phyloP scores from a whole-genome alignment of 1,140 invertebrate genomes.

The Oscheius sp. region DNA sequence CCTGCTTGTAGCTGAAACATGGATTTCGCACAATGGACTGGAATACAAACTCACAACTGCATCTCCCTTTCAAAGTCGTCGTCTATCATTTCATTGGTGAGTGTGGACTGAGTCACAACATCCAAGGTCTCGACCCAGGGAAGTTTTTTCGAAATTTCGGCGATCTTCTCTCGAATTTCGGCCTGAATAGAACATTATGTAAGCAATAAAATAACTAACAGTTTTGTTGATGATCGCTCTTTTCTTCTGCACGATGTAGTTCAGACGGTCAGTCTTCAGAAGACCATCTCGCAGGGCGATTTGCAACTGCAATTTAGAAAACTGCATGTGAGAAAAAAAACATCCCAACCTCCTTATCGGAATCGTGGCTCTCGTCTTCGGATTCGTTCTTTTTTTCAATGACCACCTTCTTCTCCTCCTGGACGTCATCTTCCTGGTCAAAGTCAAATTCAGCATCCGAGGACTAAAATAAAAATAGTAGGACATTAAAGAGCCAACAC shows the following conservation, averaged over 20 bases:
- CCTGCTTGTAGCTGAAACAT: slow-evolving; percentile 57
- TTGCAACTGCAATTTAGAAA: slow-evolving; percentile 37
- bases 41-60: slow-evolving; percentile 47
- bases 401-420: slow-evolving; percentile 5
- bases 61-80: slow-evolving; percentile 55
- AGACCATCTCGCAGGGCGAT: slow-evolving; percentile 35
- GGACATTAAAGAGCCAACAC: background rate
- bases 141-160: slow-evolving; percentile 21
- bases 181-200: slow-evolving; percentile 3
- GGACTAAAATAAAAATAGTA: background rate
- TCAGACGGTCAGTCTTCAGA: slow-evolving; percentile 35
- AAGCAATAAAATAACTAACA: background rate
- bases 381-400: background rate
- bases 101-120: slow-evolving; percentile 37
- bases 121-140: slow-evolving; percentile 51
- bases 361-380: slow-evolving; percentile 26
- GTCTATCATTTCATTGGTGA: slow-evolving; percentile 29
- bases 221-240: slow-evolving; percentile 39
- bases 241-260: slow-evolving; percentile 30
- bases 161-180: slow-evolving; percentile 23
- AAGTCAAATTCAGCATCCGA: slow-evolving; percentile 11
- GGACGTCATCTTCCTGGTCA: slow-evolving; percentile 15
- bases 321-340: background rate
- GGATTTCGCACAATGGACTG: background rate
- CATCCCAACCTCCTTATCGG: slow-evolving; percentile 21